Conservation (phyloP, 2,113 vertebrate genomes). For the Micromys minutus region DNA sequence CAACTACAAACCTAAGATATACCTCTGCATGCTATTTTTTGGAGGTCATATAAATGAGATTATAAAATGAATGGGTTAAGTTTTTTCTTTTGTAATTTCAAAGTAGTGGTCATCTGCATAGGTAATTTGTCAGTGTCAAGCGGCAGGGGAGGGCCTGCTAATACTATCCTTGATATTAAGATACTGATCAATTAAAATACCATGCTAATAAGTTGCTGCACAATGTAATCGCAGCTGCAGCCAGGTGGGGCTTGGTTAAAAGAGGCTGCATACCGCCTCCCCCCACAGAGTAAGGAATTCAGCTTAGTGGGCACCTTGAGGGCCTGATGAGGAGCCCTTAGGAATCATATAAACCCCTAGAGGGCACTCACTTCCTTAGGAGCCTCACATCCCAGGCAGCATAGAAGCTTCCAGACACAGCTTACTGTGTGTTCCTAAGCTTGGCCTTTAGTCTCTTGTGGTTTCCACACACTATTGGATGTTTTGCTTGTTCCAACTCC, state of each 20-base stretch:
- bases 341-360: constrained; percentile 62
- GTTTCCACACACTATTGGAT: background rate
- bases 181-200: constrained; percentile 52
- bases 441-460: background rate
- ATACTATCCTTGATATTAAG: constrained; percentile 59
- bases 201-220: constrained; percentile 62
- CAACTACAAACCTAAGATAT: background rate
- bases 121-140: constrained; percentile 9
- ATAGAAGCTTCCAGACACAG: background rate
- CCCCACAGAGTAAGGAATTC: background rate
- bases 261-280: background rate
- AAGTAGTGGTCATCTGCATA: constrained; percentile 50
- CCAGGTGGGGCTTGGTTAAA: constrained; percentile 6
- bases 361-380: constrained; percentile 70
- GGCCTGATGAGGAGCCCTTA: background rate
- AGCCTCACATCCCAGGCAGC: background rate
- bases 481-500: background rate
- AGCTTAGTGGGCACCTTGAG: background rate
- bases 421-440: background rate
- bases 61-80: background rate
- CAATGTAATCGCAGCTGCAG: constrained; percentile 66
- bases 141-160: constrained; percentile 22
- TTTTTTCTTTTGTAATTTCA: constrained; percentile 39
- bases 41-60: constrained; percentile 13
- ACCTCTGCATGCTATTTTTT: background rate